Evolutionary conservation across 2,888 invertebrate genomes (phyloP).

Genomic region (Cephus nigrinus): DNA sequence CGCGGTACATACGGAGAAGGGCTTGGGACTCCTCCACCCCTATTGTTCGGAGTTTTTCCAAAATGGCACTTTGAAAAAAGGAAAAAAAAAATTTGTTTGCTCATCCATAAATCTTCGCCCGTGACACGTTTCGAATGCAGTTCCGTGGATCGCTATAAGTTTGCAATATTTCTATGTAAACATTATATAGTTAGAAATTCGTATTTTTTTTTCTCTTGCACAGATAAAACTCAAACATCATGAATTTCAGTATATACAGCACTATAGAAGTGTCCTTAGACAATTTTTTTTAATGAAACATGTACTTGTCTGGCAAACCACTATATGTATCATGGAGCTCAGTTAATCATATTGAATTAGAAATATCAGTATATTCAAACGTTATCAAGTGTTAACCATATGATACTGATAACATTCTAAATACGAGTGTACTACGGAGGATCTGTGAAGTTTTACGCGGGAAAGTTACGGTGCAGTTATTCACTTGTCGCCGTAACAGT

Average conservation of each 20-base stretch:
- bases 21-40: constrained; percentile 8
- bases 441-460: constrained; percentile 16
- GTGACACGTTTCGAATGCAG: not conserved
- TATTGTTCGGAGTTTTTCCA: constrained; percentile 18
- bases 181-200: not conserved
- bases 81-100: not conserved
- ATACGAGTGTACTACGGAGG: constrained; percentile 14
- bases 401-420: constrained; percentile 17
- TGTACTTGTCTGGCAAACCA: not conserved
- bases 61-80: constrained; percentile 13
- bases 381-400: constrained; percentile 14
- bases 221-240: not conserved
- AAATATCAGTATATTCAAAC: constrained; percentile 7
- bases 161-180: not conserved
- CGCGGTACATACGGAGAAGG: not conserved
- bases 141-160: not conserved
- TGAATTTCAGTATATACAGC: not conserved
- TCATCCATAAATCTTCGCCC: not conserved
- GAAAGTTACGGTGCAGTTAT: constrained; percentile 7
- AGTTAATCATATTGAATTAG: constrained; percentile 12
- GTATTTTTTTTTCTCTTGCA: not conserved
- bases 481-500: constrained; percentile 8
- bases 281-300: not conserved
- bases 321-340: not conserved
- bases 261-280: not conserved